A percentile compares a stretch with the other conserved stretches of the same genome.
These are phyloP conservation scores for Rhadinocentrus ornatus DNA, from an alignment of 2,797 vertebrate genomes.

Conservation along the genomic window DNA sequence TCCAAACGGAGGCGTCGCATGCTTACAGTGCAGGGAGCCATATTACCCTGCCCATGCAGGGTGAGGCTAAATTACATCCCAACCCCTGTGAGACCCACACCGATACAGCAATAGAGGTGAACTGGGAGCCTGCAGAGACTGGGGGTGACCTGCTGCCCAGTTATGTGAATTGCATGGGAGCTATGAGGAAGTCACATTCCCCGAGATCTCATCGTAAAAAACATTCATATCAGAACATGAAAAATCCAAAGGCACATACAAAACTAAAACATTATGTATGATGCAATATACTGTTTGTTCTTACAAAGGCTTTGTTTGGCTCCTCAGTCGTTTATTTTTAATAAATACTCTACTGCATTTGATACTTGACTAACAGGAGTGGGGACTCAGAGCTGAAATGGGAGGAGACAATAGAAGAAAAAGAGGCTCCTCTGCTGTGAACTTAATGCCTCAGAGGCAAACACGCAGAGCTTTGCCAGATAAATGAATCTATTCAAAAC, in stretches of 20 bases:
- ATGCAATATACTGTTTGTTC: constrained; percentile 21
- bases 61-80: constrained; percentile 4
- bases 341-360: constrained; percentile 40
- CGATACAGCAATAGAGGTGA: constrained; percentile 42
- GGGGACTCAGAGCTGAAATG: constrained; percentile 1
- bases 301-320: constrained; percentile 15
- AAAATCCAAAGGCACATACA: constrained; percentile 57
- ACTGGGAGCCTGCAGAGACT: constrained; percentile 45
- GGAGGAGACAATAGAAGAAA: constrained; percentile 6
- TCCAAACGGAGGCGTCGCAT: background rate
- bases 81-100: constrained; percentile 61
- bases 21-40: constrained; percentile 51
- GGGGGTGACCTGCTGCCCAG: constrained; percentile 67
- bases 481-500: constrained; percentile 59
- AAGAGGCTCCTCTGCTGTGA: constrained; percentile 51
- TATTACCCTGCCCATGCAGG: constrained; percentile 37
- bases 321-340: background rate
- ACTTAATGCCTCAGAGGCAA: constrained; percentile 46
- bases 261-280: constrained; percentile 81
- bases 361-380: constrained; percentile 45
- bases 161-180: constrained; percentile 75
- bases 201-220: constrained; percentile 61
- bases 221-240: constrained; percentile 42
- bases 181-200: constrained; percentile 48
- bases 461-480: constrained; percentile 39